A percentile compares a stretch with the other conserved stretches of the same genome.
Evolutionary conservation across 2,113 vertebrate species (phyloP).

Genomic region (Xyliphius kryptos): DNA sequence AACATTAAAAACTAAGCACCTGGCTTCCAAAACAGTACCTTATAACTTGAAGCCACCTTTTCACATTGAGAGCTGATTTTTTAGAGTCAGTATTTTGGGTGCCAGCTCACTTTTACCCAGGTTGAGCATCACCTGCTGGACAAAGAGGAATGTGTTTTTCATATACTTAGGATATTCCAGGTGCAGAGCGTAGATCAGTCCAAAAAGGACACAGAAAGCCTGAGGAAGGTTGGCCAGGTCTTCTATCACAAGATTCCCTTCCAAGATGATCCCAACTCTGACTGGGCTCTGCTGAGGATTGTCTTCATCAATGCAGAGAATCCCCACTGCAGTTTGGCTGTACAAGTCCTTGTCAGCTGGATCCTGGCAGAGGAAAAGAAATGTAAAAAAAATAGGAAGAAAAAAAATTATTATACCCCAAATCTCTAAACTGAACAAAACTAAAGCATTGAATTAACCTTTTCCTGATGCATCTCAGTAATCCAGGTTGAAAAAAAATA

Average conservation of each 20-base stretch:
- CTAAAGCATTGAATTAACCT: not conserved
- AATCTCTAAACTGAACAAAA: not conserved
- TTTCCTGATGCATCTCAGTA: not conserved
- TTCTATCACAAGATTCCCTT: not conserved
- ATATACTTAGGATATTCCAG: conserved; percentile 13
- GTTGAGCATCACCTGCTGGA: conserved; percentile 27
- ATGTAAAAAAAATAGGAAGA: conserved; percentile 1
- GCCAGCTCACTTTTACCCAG: conserved; percentile 8
- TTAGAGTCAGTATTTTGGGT: not conserved
- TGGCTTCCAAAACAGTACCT: too few relatives aligned
- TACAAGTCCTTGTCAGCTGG: conserved; percentile 20
- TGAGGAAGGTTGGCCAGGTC: conserved; percentile 2
- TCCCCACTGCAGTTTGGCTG: conserved; percentile 20
- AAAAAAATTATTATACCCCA: not conserved
- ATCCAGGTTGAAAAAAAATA: too few relatives aligned
- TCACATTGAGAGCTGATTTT: too few relatives aligned
- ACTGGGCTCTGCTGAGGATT: conserved; percentile 9
- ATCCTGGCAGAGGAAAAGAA: conserved; percentile 15
- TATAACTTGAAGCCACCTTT: not conserved
- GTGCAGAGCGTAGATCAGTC: too few relatives aligned
- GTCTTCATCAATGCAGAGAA: conserved; percentile 19
- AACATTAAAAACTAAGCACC: too few relatives aligned
- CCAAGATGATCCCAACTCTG: not conserved
- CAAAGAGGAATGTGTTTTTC: conserved; percentile 5
- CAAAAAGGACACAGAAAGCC: conserved; percentile 12